Base-by-base conservation (phyloP, 2,113 vertebrate genomes). In the Leucoraja erinaceus region DNA sequence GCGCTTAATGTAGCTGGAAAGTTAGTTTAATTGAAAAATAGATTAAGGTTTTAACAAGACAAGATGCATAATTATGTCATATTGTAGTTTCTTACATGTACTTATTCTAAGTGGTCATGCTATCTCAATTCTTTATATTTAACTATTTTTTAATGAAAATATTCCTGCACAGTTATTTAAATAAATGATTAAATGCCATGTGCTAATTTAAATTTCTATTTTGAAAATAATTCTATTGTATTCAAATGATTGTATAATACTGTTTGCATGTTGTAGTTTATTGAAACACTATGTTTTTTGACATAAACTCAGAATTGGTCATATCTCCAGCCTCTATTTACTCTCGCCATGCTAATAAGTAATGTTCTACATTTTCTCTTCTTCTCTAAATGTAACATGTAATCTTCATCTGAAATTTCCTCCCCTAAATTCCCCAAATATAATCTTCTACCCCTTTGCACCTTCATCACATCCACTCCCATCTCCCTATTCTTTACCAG, bases 121-220 rank as follows among this genome's bases (percentile, higher is more conserved):
- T 88, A 88, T 88, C 59, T 59, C 28, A 63, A 88, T 66, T 66
- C 83, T 88, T 88, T 31, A 88, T 88, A 88, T 88, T 88, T 88
- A 88, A 88, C 59, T 66, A 63, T 88, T 72, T 72, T 72, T 22
- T 16, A 70, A 70, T 14, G 56, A 81, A 83, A 86, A 86, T 25
- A 88, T 88, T 88, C 59, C 59, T 31, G 7, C 18, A 14, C 4
- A 16, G n/a, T 63, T 63, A 88, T 63, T 88, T 88, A 86, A 86
- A 31, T 86, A 88, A 66, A 63, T 22, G 4, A 66, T 66, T 88
- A 63, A 47, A 18, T 88, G 59, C 20, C 59, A 66, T 31, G 56
- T 66, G 59, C 83, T 88, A 1, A 16, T 31, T 66, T 88, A 63
- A 61, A 66, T 88, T 88, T 66, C 14, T 88, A 63, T 31, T 31